These are phyloP conservation scores for Chiridota heheva DNA, from an alignment of 35 echinoderm and acorn worm genomes.

Conservation along the genomic window DNA sequence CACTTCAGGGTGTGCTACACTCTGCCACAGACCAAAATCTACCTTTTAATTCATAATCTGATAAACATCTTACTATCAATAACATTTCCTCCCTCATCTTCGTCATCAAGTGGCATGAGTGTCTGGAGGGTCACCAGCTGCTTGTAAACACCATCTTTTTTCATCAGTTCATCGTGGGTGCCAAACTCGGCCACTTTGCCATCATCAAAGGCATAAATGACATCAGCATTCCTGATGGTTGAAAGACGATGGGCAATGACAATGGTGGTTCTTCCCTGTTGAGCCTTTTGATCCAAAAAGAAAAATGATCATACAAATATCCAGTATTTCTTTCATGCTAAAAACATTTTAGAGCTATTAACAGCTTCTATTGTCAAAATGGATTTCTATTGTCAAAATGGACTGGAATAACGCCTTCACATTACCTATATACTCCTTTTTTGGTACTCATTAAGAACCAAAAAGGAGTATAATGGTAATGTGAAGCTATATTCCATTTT, in stretches of 20 bases:
- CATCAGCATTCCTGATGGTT: conserved; percentile 72
- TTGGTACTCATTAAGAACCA: too few relatives aligned
- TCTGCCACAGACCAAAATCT: neutral
- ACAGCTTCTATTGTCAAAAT: too few relatives aligned
- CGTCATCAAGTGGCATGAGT: neutral
- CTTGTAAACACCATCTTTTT: conserved; percentile 67
- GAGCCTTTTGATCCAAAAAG: conserved; percentile 51
- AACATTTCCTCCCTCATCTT: conserved; percentile 1
- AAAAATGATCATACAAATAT: neutral
- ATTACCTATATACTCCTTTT: too few relatives aligned
- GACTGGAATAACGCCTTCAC: too few relatives aligned
- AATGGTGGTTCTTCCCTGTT: conserved; percentile 68
- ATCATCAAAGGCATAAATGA: conserved; percentile 67
- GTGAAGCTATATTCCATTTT: too few relatives aligned
- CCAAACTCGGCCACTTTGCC: conserved; percentile 51
- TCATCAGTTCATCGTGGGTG: conserved; percentile 64
- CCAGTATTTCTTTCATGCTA: too few relatives aligned
- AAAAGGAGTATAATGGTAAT: too few relatives aligned
- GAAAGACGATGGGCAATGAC: conserved; percentile 78
- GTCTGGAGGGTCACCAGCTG: conserved; percentile 72
- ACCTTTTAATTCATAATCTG: too few relatives aligned
- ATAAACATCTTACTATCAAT: too few relatives aligned
- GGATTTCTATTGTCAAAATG: too few relatives aligned
- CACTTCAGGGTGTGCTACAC: too few relatives aligned
- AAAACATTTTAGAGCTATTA: too few relatives aligned